Conservation (phyloP, 2,888 invertebrate genomes). For the Lamproptera curius region DNA sequence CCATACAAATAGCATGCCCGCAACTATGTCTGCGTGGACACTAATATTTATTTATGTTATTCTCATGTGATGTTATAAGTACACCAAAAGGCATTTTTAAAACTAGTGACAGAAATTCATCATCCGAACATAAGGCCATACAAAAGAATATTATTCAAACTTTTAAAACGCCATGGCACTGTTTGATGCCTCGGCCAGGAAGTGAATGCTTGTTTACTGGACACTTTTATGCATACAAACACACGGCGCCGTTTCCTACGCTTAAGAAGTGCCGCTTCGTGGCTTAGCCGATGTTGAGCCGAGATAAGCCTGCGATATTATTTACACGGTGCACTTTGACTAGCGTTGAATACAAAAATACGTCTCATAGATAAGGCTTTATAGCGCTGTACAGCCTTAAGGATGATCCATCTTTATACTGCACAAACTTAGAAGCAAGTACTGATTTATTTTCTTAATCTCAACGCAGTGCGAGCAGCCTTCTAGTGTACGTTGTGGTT, state of each 20-base stretch:
- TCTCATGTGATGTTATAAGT: no score
- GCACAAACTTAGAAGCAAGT: not conserved
- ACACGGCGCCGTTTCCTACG: conserved; percentile 46
- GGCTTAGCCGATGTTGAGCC: conserved; percentile 56
- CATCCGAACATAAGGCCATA: no score
- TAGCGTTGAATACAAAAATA: conserved; percentile 33
- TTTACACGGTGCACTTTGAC: conserved; percentile 44
- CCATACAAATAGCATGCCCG: no score
- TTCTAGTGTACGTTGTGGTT: conserved; percentile 10
- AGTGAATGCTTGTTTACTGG: conserved; percentile 36
- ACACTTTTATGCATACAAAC: conserved; percentile 44
- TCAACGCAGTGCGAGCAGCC: conserved; percentile 10
- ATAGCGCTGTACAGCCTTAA: conserved; percentile 17
- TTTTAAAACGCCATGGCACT: no score
- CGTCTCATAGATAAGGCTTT: conserved; percentile 32
- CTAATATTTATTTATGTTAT: no score
- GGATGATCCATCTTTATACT: conserved; percentile 18
- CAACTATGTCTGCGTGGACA: no score
- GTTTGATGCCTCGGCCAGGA: no score
- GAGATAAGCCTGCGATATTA: conserved; percentile 58
- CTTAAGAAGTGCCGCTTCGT: conserved; percentile 59
- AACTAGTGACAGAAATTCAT: no score
- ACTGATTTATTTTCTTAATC: conserved; percentile 16
- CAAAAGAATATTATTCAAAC: no score
- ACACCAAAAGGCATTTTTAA: no score